Base-by-base conservation (phyloP, 1,140 invertebrate genomes). In the Cotesia typhae region DNA sequence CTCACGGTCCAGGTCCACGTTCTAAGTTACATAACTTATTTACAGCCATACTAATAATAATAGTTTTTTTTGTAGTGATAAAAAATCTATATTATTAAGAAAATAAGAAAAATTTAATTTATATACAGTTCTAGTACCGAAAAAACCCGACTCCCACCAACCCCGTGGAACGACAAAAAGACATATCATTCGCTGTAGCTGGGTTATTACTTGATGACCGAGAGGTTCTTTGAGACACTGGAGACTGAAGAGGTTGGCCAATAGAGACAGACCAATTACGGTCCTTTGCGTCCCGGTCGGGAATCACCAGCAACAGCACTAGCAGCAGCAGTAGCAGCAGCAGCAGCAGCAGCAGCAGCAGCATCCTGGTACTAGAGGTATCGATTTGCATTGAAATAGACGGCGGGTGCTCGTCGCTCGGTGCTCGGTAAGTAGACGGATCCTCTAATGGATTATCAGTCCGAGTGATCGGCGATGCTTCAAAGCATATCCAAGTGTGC, bases 301-400 rank as follows among this genome's bases (percentile, higher is more conserved):
- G 6, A 10, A 47, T 47, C 10, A 2, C 6, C 41, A 47, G 41
- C 6, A 47, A 6, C 5, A 47, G 14, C 14, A 47, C 9, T 7
- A 6, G 41, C 2, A 10, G 41, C 41, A 47, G 41, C 41, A 47
- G 41, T 7, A 47, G 41, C 6, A 47, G 41, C 41, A 9, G 14
- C 14, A 47, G 41, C 7, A 6, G 41, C 2, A 10, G 41, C 41
- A 47, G 41, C 41, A 47, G 41, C 41, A 47, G 41, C 6, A 47
- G 41, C 41, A 9, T 47, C 10, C 41, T 47, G 41, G 6, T 47
- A 47, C 41, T 47, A 47, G 41, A 47, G 41, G 82, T 85, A 87
- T 86, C 85, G 85, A 86, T 87, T 87, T 87, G 84, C 84, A 86
- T 87, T 86, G 84, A 86, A 87, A 86, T 87, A 85, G 84, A 87